These are phyloP conservation scores for Drosophila simulans DNA, from an alignment of 1,140 invertebrate genomes.

Conservation along the genomic window DNA sequence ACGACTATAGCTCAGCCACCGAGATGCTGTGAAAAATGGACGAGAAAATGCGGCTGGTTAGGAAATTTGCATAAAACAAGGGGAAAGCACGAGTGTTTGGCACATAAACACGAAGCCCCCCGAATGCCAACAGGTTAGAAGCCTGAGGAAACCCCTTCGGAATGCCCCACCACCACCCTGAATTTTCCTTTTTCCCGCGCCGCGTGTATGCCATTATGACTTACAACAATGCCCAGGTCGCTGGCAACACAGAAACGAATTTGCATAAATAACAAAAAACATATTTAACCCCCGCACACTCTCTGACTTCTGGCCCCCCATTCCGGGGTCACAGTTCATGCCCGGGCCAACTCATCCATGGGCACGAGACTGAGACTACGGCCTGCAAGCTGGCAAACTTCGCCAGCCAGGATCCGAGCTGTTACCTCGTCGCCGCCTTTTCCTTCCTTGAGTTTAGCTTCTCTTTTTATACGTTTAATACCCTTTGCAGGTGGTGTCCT, in stretches of 20 bases:
- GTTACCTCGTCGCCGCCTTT: conserved; percentile 45
- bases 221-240: conserved; percentile 76
- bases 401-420: conserved; percentile 51
- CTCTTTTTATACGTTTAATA: conserved; percentile 8
- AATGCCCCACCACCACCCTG: neutral
- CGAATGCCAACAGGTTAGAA: conserved; percentile 75
- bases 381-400: conserved; percentile 71
- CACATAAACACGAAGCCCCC: conserved; percentile 72
- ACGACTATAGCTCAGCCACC: conserved; percentile 14
- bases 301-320: conserved; percentile 49
- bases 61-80: conserved; percentile 73
- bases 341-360: conserved; percentile 60
- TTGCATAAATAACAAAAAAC: conserved; percentile 82
- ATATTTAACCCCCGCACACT: conserved; percentile 72
- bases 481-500: neutral
- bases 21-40: conserved; percentile 66
- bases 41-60: conserved; percentile 71
- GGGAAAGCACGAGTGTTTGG: conserved; percentile 58
- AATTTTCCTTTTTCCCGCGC: neutral
- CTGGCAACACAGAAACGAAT: conserved; percentile 75
- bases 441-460: conserved; percentile 24
- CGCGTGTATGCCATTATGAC: conserved; percentile 69
- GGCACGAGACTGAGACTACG: conserved; percentile 29
- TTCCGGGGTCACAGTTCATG: conserved; percentile 56
- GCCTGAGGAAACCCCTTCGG: neutral